Evolutionary conservation across 1,140 invertebrate species (phyloP).

Genomic region (Nebria ingens): DNA sequence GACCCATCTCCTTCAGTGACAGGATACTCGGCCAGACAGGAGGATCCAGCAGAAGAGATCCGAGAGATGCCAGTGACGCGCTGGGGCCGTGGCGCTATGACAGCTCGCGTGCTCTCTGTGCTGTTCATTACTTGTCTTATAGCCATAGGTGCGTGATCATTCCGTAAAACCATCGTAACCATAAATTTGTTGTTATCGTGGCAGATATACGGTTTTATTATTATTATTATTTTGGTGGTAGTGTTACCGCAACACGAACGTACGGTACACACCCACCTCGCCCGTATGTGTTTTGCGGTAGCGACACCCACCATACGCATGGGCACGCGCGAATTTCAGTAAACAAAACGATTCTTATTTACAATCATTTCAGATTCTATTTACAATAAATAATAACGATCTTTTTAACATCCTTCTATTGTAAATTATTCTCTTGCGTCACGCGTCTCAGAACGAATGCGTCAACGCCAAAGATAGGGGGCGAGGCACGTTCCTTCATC

Average conservation of each 20-base stretch:
- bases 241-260: neutral
- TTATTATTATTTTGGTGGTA: too few species aligned
- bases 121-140: conserved; percentile 24
- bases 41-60: neutral
- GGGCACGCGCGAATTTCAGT: conserved; percentile 27
- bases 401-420: neutral
- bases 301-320: conserved; percentile 26
- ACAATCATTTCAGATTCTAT: neutral
- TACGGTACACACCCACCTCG: conserved; percentile 2
- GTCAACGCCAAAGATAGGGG: neutral
- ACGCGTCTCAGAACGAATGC: neutral
- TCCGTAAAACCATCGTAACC: too few species aligned
- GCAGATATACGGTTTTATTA: too few species aligned
- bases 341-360: conserved; percentile 33
- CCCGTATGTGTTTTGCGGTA: conserved; percentile 10
- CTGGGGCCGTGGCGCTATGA: neutral
- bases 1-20: neutral
- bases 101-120: conserved; percentile 21
- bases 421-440: neutral
- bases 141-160: conserved; percentile 26
- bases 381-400: too few species aligned
- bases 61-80: conserved; percentile 2
- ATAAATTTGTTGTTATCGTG: too few species aligned
- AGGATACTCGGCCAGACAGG: neutral
- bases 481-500: neutral